Base-by-base conservation (phyloP, 92 coral and sea anemone genomes). In the Pocillopora grandis region DNA sequence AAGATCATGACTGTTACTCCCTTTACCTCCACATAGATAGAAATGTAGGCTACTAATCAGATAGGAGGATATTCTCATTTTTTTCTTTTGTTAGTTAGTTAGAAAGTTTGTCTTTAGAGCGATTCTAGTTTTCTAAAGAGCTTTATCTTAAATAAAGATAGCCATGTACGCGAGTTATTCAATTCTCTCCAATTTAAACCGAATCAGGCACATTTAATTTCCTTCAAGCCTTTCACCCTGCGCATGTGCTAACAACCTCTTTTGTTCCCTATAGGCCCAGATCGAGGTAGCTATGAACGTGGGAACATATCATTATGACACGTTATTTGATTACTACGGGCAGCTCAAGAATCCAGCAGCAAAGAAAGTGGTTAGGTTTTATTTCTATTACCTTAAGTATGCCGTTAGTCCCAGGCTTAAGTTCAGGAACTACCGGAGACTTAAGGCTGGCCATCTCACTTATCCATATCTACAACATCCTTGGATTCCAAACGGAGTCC, bases 261-360 rank as follows among this genome's bases (percentile, higher is more conserved):
- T 68, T 58, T 62, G 48, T 19, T 36, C 52, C 23, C 23, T 49
- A 19, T 48, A 90, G 93, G 82, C 80, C 8, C 93, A 90, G 65
- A 56, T 78, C 61, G 88, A 72, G 60, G 88, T 90, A 15, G 78
- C 93, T 16, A 90, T 87, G 93, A 90, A 85, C 59, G 75, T 90
- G 3, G 93, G 88, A 13, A 71, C 81, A 8, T 88, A 86, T 65
- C 93, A 88, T 67, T 82, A 76, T 52, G 93, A 90, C 58, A 77
- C 77, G 18, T 58, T 90, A n/a, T 85, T 90, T 31, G 93, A 90
- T 70, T 90, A 90, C 73, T 62, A 21, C 20, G 48, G 55, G 15
- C 20, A 83, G 21, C 72, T 83, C 9, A 20, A 70, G 14, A 59
- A 83, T 62, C 72, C 72, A 20, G 42, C 57, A 5, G 92, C 87